phyloP scores from a whole-genome alignment of 2,888 invertebrate species.

The Pterostichus madidus region DNA sequence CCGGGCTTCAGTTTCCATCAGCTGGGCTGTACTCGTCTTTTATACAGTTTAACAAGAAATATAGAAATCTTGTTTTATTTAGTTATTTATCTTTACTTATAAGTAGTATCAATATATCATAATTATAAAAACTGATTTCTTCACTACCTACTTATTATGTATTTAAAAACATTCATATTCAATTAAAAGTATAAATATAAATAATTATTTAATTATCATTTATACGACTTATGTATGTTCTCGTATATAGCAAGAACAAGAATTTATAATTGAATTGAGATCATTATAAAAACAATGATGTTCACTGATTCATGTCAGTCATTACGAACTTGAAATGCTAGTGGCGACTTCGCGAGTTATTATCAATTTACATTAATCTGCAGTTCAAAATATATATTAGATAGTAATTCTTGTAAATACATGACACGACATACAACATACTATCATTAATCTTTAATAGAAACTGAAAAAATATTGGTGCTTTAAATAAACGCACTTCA shows the following conservation, averaged over 20 bases:
- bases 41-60: no score
- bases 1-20: no score
- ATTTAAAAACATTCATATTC: no score
- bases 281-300: neutral
- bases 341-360: neutral
- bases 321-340: neutral
- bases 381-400: constrained; percentile 13
- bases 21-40: no score
- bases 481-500: no score
- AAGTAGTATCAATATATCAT: neutral
- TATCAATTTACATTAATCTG: constrained; percentile 38
- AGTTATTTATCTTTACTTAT: no score
- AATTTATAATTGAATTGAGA: neutral
- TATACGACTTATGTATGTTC: neutral
- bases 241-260: neutral
- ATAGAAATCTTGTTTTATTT: no score
- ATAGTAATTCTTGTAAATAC: neutral
- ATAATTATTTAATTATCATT: neutral
- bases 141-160: no score
- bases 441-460: no score
- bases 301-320: neutral
- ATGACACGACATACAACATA: no score
- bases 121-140: no score
- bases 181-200: neutral
- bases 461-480: no score